phyloP scores from a whole-genome alignment of 1,140 invertebrate species.

The Hypothenemus hampei region DNA sequence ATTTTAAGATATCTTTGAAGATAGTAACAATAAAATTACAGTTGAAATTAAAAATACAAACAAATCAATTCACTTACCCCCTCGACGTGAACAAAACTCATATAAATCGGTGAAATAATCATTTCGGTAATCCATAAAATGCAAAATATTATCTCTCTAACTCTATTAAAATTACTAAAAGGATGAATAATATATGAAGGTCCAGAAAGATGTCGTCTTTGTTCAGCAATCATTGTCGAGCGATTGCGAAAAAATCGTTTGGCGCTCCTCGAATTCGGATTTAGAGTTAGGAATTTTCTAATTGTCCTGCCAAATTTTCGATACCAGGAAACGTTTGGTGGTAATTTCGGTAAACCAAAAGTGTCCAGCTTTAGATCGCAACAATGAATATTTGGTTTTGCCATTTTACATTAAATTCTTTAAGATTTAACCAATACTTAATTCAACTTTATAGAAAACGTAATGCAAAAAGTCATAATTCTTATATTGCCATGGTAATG shows the following conservation, averaged over 20 bases:
- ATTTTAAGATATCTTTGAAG: no score
- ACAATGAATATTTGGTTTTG: conserved; percentile 8
- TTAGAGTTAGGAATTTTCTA: conserved; percentile 11
- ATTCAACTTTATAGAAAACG: no score
- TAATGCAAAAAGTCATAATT: no score
- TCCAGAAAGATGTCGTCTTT: conserved; percentile 17
- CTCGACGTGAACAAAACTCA: conserved; percentile 17
- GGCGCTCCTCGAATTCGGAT: conserved; percentile 10
- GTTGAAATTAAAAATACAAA: no score
- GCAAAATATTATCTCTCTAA: conserved; percentile 17
- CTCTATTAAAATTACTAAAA: conserved; percentile 17
- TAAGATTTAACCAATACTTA: no score
- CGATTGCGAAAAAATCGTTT: conserved; percentile 20
- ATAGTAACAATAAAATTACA: no score
- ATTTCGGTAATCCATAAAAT: conserved; percentile 23
- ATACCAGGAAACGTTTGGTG: conserved; percentile 18
- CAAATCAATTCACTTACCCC: no score
- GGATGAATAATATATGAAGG: conserved; percentile 21
- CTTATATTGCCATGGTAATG: no score
- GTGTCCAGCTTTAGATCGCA: conserved; percentile 17
- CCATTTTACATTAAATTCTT: no score
- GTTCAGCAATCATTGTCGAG: conserved; percentile 16
- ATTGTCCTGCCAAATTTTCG: conserved; percentile 6
- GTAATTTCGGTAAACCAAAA: conserved; percentile 14
- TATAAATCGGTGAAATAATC: conserved; percentile 11